A percentile compares a stretch with the other conserved stretches of the same genome.
These are phyloP conservation scores for Ictidomys tridecemlineatus DNA, from an alignment of 2,113 vertebrate species.

Conservation along the genomic window DNA sequence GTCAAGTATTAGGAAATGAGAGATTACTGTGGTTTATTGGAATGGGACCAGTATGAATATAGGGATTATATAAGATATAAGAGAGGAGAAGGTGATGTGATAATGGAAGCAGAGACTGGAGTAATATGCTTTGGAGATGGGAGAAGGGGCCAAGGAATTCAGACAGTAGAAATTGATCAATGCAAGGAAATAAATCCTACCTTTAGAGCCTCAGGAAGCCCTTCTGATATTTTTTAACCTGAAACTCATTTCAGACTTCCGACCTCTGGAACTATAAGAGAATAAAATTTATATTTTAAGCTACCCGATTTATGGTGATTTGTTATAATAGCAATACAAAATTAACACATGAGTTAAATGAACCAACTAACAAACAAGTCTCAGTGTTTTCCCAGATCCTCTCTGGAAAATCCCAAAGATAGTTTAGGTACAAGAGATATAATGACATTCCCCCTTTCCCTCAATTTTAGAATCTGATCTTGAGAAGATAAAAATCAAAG, in stretches of 20 bases:
- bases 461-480: constrained; percentile 19
- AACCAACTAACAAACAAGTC: not conserved
- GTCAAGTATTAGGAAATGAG: not conserved
- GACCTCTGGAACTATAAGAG: not conserved
- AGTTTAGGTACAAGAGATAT: not conserved
- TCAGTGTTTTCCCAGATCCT: not conserved
- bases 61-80: not conserved
- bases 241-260: not conserved
- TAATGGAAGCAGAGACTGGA: not conserved
- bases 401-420: not conserved
- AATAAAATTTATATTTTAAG: not conserved
- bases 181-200: not conserved
- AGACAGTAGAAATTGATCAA: not conserved
- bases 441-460: not conserved
- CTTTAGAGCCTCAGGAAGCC: not conserved
- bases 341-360: not conserved
- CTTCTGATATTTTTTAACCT: not conserved
- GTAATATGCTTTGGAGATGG: not conserved
- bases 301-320: not conserved
- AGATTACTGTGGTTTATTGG: not conserved
- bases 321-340: not conserved
- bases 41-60: not conserved
- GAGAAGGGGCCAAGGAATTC: not conserved
- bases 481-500: constrained; percentile 39
- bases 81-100: not conserved